These are phyloP conservation scores for Sebastes steindachneri DNA, from an alignment of 2,797 vertebrate species.

Conservation along the genomic window DNA sequence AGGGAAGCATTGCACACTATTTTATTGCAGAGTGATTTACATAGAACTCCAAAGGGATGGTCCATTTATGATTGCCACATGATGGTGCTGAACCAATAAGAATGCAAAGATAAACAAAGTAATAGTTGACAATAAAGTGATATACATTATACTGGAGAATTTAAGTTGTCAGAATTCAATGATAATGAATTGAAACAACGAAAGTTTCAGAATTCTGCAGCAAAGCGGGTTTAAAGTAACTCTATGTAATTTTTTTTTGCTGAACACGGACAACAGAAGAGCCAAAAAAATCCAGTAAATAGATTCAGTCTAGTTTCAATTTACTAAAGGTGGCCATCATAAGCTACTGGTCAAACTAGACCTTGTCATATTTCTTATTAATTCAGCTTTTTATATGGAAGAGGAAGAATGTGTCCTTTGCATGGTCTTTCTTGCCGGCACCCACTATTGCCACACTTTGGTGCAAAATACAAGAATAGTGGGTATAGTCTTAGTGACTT, in stretches of 20 bases:
- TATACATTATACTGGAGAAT: background rate
- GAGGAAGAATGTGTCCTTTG: background rate
- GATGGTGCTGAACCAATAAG: too few species aligned
- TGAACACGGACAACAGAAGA: background rate
- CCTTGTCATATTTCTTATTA: background rate
- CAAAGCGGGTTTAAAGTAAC: background rate
- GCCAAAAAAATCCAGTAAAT: background rate
- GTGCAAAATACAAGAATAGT: background rate
- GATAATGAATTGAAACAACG: too few species aligned
- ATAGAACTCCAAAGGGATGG: background rate
- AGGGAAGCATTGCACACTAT: conserved; percentile 44
- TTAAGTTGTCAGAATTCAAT: too few species aligned
- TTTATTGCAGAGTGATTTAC: background rate
- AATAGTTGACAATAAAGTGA: background rate
- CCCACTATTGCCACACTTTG: background rate
- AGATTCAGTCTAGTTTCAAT: background rate
- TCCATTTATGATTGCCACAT: background rate
- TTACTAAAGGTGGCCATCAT: background rate
- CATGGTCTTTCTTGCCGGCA: background rate
- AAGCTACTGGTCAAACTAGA: background rate
- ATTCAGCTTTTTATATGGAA: background rate
- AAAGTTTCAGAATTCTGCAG: background rate
- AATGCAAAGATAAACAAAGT: too few species aligned
- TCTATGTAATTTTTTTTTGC: too few species aligned
- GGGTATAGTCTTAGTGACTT: background rate